These are phyloP conservation scores for Speoplatyrhinus poulsoni DNA, from an alignment of 2,113 vertebrate species.

Conservation along the genomic window DNA sequence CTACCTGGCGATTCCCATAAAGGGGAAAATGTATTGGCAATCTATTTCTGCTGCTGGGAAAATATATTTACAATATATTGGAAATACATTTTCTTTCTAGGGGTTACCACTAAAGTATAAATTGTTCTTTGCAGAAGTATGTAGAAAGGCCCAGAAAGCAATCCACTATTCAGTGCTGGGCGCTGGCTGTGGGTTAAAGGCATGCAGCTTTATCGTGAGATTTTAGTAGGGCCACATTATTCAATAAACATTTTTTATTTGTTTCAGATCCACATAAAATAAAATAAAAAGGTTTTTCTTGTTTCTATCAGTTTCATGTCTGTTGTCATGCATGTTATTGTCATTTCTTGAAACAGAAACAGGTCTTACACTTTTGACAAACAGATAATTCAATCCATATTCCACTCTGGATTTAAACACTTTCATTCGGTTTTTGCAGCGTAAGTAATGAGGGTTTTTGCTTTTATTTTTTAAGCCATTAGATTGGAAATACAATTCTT, in stretches of 20 bases:
- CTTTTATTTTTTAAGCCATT: slow-evolving; percentile 5
- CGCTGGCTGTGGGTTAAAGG: too few species aligned
- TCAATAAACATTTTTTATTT: background rate
- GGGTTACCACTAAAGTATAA: too few species aligned
- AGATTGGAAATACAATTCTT: background rate
- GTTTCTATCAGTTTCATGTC: background rate
- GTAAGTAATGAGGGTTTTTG: slow-evolving; percentile 1
- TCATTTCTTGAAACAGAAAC: too few species aligned
- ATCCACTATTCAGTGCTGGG: background rate
- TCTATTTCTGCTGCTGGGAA: too few species aligned
- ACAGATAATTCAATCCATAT: too few species aligned
- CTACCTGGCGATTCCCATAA: too few species aligned
- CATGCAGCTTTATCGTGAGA: background rate
- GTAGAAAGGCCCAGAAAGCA: background rate
- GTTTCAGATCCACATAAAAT: background rate
- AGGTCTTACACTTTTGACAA: too few species aligned
- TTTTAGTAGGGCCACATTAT: background rate
- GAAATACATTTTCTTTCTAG: too few species aligned
- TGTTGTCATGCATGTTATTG: too few species aligned
- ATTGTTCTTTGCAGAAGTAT: background rate
- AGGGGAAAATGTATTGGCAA: too few species aligned
- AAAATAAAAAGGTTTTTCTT: background rate
- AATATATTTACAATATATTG: too few species aligned
- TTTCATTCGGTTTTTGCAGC: background rate
- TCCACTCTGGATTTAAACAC: too few species aligned